Percentiles rank a stretch among this genome's conserved stretches.
Evolutionary conservation across 2,888 invertebrate species (phyloP).

Genomic region (Choreutis nemorana): DNA sequence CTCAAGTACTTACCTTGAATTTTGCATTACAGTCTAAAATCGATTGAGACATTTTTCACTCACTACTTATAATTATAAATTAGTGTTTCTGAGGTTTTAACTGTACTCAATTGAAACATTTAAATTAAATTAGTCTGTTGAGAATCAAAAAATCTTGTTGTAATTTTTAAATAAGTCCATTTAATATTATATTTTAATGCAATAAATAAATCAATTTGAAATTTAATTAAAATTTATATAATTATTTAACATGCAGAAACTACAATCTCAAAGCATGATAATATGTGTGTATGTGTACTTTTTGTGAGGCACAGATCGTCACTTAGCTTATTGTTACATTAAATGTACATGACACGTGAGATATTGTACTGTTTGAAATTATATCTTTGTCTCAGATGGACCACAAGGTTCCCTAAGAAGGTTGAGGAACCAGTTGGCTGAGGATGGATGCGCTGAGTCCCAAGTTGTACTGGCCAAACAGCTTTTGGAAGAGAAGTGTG

Average conservation of each 20-base stretch:
- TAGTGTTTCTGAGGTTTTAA: too few relatives aligned
- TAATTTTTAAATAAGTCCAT: too few relatives aligned
- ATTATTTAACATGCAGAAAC: neutral
- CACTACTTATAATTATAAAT: too few relatives aligned
- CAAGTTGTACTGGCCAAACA: slow-evolving; percentile 88
- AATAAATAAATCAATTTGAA: too few relatives aligned
- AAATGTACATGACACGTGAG: neutral
- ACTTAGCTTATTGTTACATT: neutral
- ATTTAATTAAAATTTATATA: neutral
- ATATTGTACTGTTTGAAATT: slow-evolving; percentile 4
- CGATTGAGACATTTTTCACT: too few relatives aligned
- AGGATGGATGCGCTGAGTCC: slow-evolving; percentile 89
- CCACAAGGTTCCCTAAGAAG: slow-evolving; percentile 71
- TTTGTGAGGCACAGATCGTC: neutral
- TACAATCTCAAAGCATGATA: neutral
- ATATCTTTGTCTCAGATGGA: slow-evolving; percentile 62
- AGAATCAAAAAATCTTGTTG: too few relatives aligned
- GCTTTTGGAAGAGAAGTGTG: slow-evolving; percentile 79
- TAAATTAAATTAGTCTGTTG: too few relatives aligned
- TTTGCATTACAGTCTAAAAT: too few relatives aligned
- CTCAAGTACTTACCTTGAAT: too few relatives aligned
- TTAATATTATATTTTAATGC: too few relatives aligned
- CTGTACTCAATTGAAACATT: too few relatives aligned
- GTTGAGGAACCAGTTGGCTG: slow-evolving; percentile 77
- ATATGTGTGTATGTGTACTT: neutral